These are phyloP conservation scores for Pelagia noctiluca DNA, from an alignment of 30 jellyfish, hydroid and myxozoan genomes.

Conservation along the genomic window DNA sequence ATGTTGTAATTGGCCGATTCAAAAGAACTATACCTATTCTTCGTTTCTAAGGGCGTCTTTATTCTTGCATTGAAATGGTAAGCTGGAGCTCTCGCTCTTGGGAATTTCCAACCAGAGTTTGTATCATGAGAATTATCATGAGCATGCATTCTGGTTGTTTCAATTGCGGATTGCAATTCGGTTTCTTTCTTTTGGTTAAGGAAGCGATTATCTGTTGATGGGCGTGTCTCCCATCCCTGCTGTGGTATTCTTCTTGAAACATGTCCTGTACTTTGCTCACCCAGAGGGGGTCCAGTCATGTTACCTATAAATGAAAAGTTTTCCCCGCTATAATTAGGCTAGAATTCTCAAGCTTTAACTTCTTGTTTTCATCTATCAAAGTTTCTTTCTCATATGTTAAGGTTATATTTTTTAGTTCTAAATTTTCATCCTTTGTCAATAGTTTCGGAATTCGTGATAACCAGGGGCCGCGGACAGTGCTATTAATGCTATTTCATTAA, in stretches of 20 bases:
- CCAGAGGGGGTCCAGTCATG: conserved; percentile 8
- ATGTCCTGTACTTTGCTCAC: background rate
- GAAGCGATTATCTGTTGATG: background rate
- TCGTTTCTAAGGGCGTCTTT: background rate
- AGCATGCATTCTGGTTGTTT: conserved; percentile 5
- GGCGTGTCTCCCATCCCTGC: background rate
- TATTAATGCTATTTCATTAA: too few relatives aligned
- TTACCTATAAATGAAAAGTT: background rate
- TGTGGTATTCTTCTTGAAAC: background rate
- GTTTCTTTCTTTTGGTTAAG: background rate
- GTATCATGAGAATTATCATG: background rate
- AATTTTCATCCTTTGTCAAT: background rate
- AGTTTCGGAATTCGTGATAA: background rate
- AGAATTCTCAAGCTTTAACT: background rate
- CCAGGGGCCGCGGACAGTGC: too few relatives aligned
- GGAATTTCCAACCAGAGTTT: background rate
- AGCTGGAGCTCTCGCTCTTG: background rate
- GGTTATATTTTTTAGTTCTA: background rate
- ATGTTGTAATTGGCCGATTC: background rate
- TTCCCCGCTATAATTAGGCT: background rate
- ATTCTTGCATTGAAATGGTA: background rate
- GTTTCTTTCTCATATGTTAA: background rate
- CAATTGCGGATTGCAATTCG: background rate
- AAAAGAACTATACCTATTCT: background rate
- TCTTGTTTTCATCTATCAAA: background rate